phyloP scores from a whole-genome alignment of 2,113 vertebrate species.

The Neoarius graeffei region DNA sequence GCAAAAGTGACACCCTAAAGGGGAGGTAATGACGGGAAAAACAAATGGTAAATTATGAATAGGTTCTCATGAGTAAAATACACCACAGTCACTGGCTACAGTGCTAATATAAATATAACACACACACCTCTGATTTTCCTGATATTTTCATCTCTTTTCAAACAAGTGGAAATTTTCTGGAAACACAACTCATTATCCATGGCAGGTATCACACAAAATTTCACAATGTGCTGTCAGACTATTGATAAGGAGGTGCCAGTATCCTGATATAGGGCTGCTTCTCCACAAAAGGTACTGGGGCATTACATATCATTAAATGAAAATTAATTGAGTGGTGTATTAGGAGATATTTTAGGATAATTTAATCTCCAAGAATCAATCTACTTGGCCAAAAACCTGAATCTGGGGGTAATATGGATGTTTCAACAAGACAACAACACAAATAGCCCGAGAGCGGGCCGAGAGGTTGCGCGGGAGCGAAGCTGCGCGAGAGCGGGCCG shows the following conservation, averaged over 20 bases:
- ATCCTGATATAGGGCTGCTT: background rate
- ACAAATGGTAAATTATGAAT: too few species aligned
- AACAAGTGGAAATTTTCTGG: background rate
- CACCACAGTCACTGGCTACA: too few species aligned
- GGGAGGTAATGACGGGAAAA: too few species aligned
- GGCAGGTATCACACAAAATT: background rate
- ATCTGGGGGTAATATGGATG: background rate
- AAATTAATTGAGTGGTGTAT: background rate
- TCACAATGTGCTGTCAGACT: background rate
- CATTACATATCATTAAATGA: background rate
- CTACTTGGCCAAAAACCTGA: background rate
- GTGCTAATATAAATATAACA: too few species aligned
- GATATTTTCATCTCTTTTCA: background rate
- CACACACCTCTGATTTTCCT: background rate
- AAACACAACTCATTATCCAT: background rate
- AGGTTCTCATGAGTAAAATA: too few species aligned
- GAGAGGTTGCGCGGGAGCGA: too few species aligned
- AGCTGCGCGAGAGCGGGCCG: too few species aligned
- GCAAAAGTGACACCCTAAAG: too few species aligned
- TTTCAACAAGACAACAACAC: background rate
- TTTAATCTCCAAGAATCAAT: background rate
- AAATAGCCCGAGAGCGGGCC: too few species aligned
- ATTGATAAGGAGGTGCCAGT: background rate
- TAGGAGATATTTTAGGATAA: background rate
- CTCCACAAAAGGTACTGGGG: background rate